phyloP scores from a whole-genome alignment of 2,888 invertebrate genomes.

The Tenthredo notha region DNA sequence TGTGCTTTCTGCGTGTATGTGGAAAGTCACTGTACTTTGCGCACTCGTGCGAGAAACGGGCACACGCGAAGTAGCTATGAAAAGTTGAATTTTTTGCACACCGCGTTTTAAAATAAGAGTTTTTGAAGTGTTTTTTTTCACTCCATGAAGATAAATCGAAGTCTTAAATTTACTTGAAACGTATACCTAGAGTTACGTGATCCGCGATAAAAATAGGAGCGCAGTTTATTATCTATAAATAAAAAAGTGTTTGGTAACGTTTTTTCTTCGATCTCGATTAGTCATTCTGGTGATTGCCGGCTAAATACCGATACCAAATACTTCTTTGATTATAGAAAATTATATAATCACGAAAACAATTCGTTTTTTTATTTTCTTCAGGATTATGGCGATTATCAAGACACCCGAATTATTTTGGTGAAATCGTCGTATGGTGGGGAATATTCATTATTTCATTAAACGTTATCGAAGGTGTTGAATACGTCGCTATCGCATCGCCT shows the following conservation, averaged over 20 bases:
- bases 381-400: conserved; percentile 93
- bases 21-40: too few species aligned
- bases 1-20: too few species aligned
- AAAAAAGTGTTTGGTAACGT: background rate
- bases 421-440: conserved; percentile 96
- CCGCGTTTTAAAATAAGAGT: background rate
- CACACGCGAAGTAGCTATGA: too few species aligned
- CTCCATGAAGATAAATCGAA: too few species aligned
- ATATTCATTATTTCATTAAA: conserved; percentile 94
- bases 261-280: background rate
- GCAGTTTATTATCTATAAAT: background rate
- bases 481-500: conserved; percentile 92
- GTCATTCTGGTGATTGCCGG: background rate
- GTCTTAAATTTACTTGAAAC: background rate
- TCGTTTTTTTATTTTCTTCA: conserved; percentile 64
- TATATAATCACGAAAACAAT: conserved; percentile 49
- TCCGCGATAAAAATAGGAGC: background rate
- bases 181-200: background rate
- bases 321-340: background rate
- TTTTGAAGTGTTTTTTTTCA: background rate
- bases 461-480: conserved; percentile 91
- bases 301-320: background rate
- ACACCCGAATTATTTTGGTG: conserved; percentile 97
- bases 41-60: too few species aligned
- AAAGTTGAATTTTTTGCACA: too few species aligned